phyloP scores from a whole-genome alignment of 2,113 vertebrate species.

The Nyctereutes procyonoides region DNA sequence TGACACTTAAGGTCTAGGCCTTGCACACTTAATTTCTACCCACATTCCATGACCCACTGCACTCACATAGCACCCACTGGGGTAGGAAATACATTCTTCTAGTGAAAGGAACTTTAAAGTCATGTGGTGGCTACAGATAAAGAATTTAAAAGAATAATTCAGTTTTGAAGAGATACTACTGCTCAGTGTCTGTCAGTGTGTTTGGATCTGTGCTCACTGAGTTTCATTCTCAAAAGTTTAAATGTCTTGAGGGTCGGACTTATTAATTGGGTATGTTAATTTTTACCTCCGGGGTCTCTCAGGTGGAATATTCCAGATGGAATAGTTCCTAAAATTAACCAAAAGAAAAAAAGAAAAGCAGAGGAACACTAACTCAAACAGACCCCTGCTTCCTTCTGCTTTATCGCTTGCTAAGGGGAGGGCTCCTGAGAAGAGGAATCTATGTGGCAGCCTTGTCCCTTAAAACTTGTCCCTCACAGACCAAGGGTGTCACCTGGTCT shows the following conservation, averaged over 20 bases:
- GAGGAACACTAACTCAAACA: not conserved
- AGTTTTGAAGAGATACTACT: accelerated
- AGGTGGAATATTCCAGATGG: not conserved
- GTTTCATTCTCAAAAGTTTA: not conserved
- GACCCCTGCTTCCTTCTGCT: not conserved
- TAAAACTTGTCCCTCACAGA: not conserved
- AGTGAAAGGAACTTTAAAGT: not conserved
- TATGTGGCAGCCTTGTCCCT: accelerated
- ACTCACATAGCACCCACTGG: too few relatives aligned
- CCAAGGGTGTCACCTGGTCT: not conserved
- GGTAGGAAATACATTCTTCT: not conserved
- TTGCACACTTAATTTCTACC: accelerated
- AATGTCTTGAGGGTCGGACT: not conserved
- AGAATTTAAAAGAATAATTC: not conserved
- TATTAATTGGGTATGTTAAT: not conserved
- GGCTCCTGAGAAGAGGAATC: not conserved
- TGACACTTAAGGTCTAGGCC: not conserved
- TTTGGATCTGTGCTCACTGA: not conserved
- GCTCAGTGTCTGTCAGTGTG: not conserved
- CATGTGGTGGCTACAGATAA: too few relatives aligned
- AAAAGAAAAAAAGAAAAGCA: not conserved
- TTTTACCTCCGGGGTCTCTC: not conserved
- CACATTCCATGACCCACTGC: not conserved
- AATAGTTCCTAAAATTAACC: not conserved
- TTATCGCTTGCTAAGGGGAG: not conserved